Evolutionary conservation across 2,888 invertebrate species (phyloP).

Genomic region (Didymodactylos carnosus): DNA sequence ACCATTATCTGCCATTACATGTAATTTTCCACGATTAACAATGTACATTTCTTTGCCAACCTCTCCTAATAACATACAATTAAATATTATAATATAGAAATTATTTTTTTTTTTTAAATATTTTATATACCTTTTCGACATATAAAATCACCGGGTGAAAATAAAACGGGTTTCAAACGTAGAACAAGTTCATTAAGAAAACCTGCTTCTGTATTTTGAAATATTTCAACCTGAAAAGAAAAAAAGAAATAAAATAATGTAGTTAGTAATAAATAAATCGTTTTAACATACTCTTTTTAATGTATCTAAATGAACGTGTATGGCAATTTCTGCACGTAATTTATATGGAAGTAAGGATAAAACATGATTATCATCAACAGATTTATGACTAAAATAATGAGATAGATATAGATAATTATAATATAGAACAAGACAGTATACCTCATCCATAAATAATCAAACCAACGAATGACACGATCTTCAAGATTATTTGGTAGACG

Average conservation of each 20-base stretch:
- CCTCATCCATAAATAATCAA: background rate
- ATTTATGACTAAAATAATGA: slow-evolving; percentile 15
- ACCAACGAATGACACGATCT: slow-evolving; percentile 92
- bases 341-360: slow-evolving; percentile 48
- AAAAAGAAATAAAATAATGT: background rate
- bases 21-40: slow-evolving; percentile 63
- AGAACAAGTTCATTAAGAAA: slow-evolving; percentile 91
- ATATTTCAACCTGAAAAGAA: slow-evolving; percentile 51
- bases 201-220: slow-evolving; percentile 95
- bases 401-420: too few species aligned
- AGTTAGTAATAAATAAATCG: background rate
- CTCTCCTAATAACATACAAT: too few species aligned
- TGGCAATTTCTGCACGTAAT: slow-evolving; percentile 92
- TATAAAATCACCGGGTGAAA: slow-evolving; percentile 93
- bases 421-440: too few species aligned
- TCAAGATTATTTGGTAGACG: slow-evolving; percentile 81
- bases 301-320: slow-evolving; percentile 94
- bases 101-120: too few species aligned
- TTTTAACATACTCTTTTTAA: slow-evolving; percentile 51
- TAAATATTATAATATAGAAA: too few species aligned
- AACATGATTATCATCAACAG: slow-evolving; percentile 13
- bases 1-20: slow-evolving; percentile 58
- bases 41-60: slow-evolving; percentile 98
- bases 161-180: slow-evolving; percentile 74
- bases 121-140: slow-evolving; percentile 96